These are phyloP conservation scores for Drosophila macrospina DNA, from an alignment of 2,888 invertebrate species.

Conservation along the genomic window DNA sequence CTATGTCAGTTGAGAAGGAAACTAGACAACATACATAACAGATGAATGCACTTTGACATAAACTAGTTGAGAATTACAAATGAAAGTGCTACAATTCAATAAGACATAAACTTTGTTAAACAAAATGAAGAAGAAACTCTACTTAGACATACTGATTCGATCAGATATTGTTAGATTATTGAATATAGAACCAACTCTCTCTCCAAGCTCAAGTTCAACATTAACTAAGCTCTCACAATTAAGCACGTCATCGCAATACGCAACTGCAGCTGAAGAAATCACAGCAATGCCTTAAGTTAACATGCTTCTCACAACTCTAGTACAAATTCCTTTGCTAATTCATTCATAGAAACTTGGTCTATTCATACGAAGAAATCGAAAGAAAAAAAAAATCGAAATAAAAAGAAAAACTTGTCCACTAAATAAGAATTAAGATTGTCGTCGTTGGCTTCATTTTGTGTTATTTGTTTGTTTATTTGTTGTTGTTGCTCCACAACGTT, in stretches of 20 bases:
- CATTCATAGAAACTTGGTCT: conserved; percentile 43
- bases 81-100: no score
- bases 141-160: no score
- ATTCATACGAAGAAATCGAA: conserved; percentile 11
- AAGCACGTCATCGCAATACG: no score
- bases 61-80: conserved; percentile 4
- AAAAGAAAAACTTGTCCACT: conserved; percentile 64
- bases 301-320: neutral
- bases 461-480: conserved; percentile 46
- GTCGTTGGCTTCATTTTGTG: conserved; percentile 40
- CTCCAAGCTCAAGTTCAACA: no score
- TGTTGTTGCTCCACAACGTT: neutral
- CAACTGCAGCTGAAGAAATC: neutral
- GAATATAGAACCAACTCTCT: no score
- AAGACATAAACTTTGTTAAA: no score
- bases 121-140: no score
- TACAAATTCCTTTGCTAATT: conserved; percentile 30
- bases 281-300: neutral
- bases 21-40: no score
- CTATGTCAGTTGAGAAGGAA: no score
- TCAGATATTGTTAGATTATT: no score
- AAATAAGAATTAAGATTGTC: conserved; percentile 75
- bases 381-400: neutral
- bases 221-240: no score
- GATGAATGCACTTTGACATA: no score